Conservation (phyloP, 1,140 invertebrate species). For the Drosophila ananassae region DNA sequence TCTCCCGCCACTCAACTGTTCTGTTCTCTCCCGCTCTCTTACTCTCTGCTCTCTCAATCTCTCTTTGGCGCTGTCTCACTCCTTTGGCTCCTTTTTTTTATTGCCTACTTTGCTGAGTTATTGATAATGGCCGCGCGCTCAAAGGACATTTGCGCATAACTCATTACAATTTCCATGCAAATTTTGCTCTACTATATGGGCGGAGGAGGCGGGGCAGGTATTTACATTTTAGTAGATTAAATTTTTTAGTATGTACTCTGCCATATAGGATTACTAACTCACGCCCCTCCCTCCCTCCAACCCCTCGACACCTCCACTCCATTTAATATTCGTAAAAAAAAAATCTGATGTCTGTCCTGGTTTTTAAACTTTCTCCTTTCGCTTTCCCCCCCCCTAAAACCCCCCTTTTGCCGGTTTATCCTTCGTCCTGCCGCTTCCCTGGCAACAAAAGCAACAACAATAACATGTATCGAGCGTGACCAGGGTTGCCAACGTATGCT, state of each 20-base stretch:
- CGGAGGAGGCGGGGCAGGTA: conserved; percentile 24
- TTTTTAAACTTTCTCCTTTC: neutral
- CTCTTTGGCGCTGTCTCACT: neutral
- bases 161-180: conserved; percentile 79
- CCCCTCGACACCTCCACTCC: neutral
- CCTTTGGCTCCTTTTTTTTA: conserved; percentile 59
- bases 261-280: conserved; percentile 28
- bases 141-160: conserved; percentile 61
- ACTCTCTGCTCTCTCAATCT: neutral
- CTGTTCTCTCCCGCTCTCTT: neutral
- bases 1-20: neutral
- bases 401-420: neutral
- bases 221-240: conserved; percentile 78
- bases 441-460: conserved; percentile 18
- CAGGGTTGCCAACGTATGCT: conserved; percentile 54
- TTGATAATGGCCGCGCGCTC: conserved; percentile 60
- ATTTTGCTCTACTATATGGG: conserved; percentile 48
- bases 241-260: conserved; percentile 64
- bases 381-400: too few species aligned
- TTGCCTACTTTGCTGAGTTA: conserved; percentile 78
- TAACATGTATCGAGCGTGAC: conserved; percentile 71
- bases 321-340: conserved; percentile 4
- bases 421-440: neutral
- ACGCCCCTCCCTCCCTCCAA: neutral
- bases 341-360: conserved; percentile 7